Percentiles rank a stretch among this genome's conserved stretches.
phyloP scores from a whole-genome alignment of 1,140 invertebrate genomes.

The Trachymyrmex septentrionalis region DNA sequence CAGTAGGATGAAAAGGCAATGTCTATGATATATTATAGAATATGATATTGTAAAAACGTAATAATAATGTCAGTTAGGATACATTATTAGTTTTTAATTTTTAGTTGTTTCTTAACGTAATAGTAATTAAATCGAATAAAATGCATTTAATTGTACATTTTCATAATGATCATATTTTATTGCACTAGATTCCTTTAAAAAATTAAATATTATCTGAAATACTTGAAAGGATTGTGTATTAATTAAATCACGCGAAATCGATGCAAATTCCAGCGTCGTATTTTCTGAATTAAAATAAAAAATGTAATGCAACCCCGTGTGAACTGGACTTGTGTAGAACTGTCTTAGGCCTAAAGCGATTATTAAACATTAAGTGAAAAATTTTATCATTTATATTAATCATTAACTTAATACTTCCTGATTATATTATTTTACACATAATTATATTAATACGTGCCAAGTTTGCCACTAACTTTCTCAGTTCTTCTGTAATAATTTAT shows the following conservation, averaged over 20 bases:
- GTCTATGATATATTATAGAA: background rate
- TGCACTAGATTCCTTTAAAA: background rate
- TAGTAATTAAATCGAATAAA: conserved; percentile 16
- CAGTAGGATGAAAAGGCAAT: background rate
- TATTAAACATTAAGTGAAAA: conserved; percentile 37
- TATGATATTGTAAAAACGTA: background rate
- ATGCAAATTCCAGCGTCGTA: background rate
- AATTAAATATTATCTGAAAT: conserved; percentile 22
- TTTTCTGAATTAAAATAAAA: background rate
- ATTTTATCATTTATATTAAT: conserved; percentile 35
- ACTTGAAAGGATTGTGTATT: background rate
- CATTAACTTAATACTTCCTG: background rate
- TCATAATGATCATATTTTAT: background rate
- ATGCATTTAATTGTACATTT: background rate
- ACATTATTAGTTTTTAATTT: background rate
- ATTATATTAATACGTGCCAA: background rate
- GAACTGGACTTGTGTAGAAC: conserved; percentile 70
- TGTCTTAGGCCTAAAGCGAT: conserved; percentile 74
- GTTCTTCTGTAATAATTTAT: background rate
- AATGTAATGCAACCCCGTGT: conserved; percentile 52
- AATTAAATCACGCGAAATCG: background rate
- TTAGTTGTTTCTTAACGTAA: background rate
- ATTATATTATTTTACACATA: background rate
- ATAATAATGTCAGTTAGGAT: background rate
- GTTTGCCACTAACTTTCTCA: background rate